A percentile compares a stretch with the other conserved stretches of the same genome.
phyloP scores from a whole-genome alignment of 30 jellyfish, hydroid and myxozoan genomes.

The Chrysaora quinquecirrha region DNA sequence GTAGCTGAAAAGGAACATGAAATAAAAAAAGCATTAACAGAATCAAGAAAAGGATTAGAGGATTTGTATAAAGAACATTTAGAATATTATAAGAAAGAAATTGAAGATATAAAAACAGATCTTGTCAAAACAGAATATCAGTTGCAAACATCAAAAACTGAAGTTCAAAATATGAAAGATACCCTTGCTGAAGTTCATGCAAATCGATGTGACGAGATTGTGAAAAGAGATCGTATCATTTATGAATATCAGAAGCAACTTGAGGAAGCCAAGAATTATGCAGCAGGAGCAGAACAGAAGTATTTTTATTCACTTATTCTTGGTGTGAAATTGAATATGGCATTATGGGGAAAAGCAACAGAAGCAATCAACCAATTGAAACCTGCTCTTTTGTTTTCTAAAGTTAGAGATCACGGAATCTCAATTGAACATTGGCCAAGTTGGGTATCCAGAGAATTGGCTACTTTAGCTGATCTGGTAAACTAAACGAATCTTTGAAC shows the following conservation, averaged over 20 bases:
- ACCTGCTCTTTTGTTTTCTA: constrained; percentile 68
- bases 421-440: constrained; percentile 85
- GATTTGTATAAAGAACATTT: constrained; percentile 67
- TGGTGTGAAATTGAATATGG: constrained; percentile 88
- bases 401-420: constrained; percentile 72
- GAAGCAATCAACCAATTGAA: constrained; percentile 53
- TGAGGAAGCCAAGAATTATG: constrained; percentile 26
- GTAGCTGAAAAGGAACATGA: constrained; percentile 77
- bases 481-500: no score
- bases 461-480: constrained; percentile 37
- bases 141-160: constrained; percentile 55
- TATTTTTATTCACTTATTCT: constrained; percentile 80
- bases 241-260: constrained; percentile 54
- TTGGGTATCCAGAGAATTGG: constrained; percentile 82
- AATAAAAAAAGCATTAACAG: constrained; percentile 50
- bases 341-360: constrained; percentile 74
- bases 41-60: constrained; percentile 58
- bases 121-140: constrained; percentile 49
- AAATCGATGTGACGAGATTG: constrained; percentile 57
- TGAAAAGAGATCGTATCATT: constrained; percentile 48
- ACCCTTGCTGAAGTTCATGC: constrained; percentile 53
- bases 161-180: constrained; percentile 49
- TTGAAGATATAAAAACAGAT: constrained; percentile 62
- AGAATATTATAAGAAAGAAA: constrained; percentile 52
- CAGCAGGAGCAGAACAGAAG: constrained; percentile 67